A percentile compares a stretch with the other conserved stretches of the same genome.
These are phyloP conservation scores for Myrmecobius fasciatus DNA, from an alignment of 2,113 vertebrate species.

Conservation along the genomic window DNA sequence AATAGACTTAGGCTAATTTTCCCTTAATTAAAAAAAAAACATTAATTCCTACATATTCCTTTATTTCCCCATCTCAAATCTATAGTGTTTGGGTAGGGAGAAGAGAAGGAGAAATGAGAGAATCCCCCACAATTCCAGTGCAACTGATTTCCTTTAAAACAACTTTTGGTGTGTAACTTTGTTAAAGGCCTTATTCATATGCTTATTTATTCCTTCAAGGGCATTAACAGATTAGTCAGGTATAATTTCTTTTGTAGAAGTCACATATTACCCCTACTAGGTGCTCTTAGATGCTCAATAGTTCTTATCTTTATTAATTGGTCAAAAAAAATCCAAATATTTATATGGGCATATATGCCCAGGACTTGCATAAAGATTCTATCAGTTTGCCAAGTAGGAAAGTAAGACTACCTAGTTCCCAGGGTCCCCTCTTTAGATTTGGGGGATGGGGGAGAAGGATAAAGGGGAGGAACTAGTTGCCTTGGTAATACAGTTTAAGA, in stretches of 20 bases:
- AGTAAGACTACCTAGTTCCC: background rate
- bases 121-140: background rate
- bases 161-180: background rate
- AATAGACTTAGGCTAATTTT: background rate
- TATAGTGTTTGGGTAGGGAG: background rate
- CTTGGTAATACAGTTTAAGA: background rate
- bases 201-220: background rate
- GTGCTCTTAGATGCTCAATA: background rate
- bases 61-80: background rate
- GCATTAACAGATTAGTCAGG: background rate
- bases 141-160: background rate
- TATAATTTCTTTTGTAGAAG: background rate
- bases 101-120: background rate
- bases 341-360: background rate
- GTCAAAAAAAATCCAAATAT: background rate
- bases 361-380: background rate
- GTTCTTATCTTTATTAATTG: background rate
- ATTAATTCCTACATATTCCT: background rate
- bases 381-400: background rate
- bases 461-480: background rate
- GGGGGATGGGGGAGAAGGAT: background rate
- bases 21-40: background rate
- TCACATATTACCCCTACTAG: background rate
- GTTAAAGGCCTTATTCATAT: background rate
- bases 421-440: background rate